phyloP scores from a whole-genome alignment of 2,797 vertebrate genomes.

The Sus cebifrons region DNA sequence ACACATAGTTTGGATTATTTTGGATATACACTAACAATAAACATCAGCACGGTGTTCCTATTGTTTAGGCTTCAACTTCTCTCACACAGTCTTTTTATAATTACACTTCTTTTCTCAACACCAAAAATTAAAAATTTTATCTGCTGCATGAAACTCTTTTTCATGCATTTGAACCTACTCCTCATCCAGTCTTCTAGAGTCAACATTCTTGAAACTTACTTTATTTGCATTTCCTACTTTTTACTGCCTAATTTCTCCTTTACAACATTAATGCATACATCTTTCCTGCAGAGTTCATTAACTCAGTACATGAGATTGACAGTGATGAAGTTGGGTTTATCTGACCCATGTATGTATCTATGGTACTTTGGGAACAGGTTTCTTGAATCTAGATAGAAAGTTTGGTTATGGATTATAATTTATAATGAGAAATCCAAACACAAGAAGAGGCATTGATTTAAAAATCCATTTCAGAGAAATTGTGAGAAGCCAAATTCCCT shows the following conservation, averaged over 20 bases:
- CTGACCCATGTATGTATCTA: not conserved
- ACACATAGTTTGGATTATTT: not conserved
- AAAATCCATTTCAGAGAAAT: not conserved
- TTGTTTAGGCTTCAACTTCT: not conserved
- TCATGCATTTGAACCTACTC: not conserved
- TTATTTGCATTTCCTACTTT: not conserved
- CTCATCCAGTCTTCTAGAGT: not conserved
- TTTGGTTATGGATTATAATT: not conserved
- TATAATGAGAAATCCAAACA: not conserved
- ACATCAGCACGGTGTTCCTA: not conserved
- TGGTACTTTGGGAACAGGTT: not conserved
- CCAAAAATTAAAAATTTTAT: not conserved
- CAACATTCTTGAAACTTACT: not conserved
- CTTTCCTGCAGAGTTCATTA: not conserved
- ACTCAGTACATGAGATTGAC: not conserved
- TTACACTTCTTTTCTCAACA: not conserved
- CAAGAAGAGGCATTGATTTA: not conserved
- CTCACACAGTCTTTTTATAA: not conserved
- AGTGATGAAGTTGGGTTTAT: not conserved
- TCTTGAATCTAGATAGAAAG: not conserved
- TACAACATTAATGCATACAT: not conserved
- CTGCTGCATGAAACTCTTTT: not conserved
- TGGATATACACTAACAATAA: not conserved
- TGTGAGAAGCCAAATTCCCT: not conserved
- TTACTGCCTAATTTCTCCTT: not conserved